These are phyloP conservation scores for Idaea aversata DNA, from an alignment of 2,888 invertebrate species.

Conservation along the genomic window DNA sequence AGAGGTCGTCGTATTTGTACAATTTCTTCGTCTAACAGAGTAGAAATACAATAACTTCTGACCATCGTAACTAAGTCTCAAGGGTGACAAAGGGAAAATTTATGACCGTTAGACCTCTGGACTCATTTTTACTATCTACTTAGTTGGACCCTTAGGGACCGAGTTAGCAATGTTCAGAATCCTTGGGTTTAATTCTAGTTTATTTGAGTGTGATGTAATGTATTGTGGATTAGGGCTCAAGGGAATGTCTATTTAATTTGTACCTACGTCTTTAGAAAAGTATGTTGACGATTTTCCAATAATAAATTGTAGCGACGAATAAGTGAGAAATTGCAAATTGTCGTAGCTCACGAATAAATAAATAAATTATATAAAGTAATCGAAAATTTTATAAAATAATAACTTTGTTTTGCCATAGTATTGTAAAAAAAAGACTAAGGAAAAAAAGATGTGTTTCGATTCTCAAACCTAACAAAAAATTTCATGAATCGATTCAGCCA, in stretches of 20 bases:
- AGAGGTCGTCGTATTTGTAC: neutral
- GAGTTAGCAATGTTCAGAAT: constrained; percentile 3
- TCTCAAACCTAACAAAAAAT: too few species aligned
- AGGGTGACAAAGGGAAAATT: constrained; percentile 20
- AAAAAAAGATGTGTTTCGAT: too few species aligned
- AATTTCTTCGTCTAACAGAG: constrained; percentile 2
- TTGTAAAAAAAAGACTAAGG: too few species aligned
- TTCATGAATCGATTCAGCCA: too few species aligned
- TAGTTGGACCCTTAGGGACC: constrained; percentile 9
- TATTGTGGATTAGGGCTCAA: neutral
- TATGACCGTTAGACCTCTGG: constrained; percentile 18
- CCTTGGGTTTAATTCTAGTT: constrained; percentile 1
- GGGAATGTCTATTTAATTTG: neutral
- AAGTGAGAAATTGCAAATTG: too few species aligned
- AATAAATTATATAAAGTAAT: too few species aligned
- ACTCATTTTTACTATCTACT: constrained; percentile 15
- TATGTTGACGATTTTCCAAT: neutral
- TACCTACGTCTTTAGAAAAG: neutral
- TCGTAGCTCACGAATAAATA: too few species aligned
- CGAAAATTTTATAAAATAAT: too few species aligned
- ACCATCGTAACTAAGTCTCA: constrained; percentile 17
- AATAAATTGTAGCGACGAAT: too few species aligned
- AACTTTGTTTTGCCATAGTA: too few species aligned
- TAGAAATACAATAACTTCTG: constrained; percentile 12
- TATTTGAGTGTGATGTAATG: constrained; percentile 2